Evolutionary conservation across 2,888 invertebrate species (phyloP).

Genomic region (Blera fallax): DNA sequence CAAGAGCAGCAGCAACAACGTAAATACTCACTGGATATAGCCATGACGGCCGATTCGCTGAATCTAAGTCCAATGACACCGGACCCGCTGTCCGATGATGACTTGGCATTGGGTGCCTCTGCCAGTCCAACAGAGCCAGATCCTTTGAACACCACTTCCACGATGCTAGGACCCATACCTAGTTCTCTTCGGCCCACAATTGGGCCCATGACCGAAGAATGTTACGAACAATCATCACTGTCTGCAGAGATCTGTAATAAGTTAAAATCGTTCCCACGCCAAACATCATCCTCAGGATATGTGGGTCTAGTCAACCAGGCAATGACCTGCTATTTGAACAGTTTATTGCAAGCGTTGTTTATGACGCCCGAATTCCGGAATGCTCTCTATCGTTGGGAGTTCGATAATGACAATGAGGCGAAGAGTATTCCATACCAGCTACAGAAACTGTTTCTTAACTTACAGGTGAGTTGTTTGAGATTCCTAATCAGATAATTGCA

Average conservation of each 20-base stretch:
- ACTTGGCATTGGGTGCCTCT: constrained; percentile 81
- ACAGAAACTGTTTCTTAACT: constrained; percentile 91
- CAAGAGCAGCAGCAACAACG: constrained; percentile 33
- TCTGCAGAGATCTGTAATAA: constrained; percentile 45
- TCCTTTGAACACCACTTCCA: constrained; percentile 73
- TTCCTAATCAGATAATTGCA: not conserved
- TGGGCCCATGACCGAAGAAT: constrained; percentile 63
- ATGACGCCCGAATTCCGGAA: constrained; percentile 97
- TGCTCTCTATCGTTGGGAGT: constrained; percentile 92
- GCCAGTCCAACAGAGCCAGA: constrained; percentile 81
- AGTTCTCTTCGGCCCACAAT: constrained; percentile 56
- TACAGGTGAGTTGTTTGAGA: constrained; percentile 84
- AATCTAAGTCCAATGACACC: constrained; percentile 78
- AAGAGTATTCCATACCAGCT: constrained; percentile 93
- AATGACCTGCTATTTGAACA: constrained; percentile 96
- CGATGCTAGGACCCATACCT: constrained; percentile 60
- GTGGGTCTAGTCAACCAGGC: constrained; percentile 94
- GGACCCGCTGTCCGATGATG: constrained; percentile 80
- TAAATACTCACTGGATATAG: constrained; percentile 62
- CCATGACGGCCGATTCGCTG: constrained; percentile 75
- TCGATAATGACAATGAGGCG: constrained; percentile 86
- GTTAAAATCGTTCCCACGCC: constrained; percentile 41
- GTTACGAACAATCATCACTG: constrained; percentile 48
- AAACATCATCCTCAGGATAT: constrained; percentile 80
- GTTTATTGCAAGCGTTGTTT: constrained; percentile 91